Conservation (phyloP, 2,797 vertebrate species). For the Takifugu ocellatus region DNA sequence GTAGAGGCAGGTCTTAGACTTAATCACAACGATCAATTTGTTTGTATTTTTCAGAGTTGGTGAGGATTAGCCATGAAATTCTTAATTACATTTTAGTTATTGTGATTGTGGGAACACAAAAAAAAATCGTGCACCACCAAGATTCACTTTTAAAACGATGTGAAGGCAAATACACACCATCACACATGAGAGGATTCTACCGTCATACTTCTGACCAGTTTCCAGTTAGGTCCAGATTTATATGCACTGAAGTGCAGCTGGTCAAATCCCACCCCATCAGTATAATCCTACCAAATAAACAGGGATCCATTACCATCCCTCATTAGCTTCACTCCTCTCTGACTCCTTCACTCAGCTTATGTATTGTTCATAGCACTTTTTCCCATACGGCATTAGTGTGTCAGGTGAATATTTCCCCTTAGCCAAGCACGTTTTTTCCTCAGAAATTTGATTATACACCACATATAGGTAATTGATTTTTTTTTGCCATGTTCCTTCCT, state of each 20-base stretch:
- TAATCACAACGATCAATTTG: neutral
- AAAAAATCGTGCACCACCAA: no score
- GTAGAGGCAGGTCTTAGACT: neutral
- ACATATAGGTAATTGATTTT: slow-evolving; percentile 72
- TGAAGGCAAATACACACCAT: no score
- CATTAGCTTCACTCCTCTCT: slow-evolving; percentile 21
- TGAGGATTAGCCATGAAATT: no score
- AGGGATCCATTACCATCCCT: slow-evolving; percentile 41
- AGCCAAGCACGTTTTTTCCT: slow-evolving; percentile 49
- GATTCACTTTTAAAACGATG: no score
- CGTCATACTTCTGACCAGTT: no score
- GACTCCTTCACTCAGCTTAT: neutral
- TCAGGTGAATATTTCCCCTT: slow-evolving; percentile 51
- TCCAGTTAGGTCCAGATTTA: no score
- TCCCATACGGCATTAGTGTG: slow-evolving; percentile 16
- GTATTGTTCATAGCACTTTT: neutral
- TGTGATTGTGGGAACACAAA: neutral
- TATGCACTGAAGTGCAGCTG: slow-evolving; percentile 20
- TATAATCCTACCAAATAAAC: slow-evolving; percentile 52
- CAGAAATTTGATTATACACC: slow-evolving; percentile 65
- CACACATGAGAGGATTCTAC: no score
- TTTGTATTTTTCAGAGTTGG: no score
- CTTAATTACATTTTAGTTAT: neutral
- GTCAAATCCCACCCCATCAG: slow-evolving; percentile 30
- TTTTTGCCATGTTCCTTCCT: slow-evolving; percentile 64